Percentiles rank a stretch among this genome's conserved stretches.
Conservation (phyloP, 2,797 vertebrate genomes). For the Sebastes hubbsi region DNA sequence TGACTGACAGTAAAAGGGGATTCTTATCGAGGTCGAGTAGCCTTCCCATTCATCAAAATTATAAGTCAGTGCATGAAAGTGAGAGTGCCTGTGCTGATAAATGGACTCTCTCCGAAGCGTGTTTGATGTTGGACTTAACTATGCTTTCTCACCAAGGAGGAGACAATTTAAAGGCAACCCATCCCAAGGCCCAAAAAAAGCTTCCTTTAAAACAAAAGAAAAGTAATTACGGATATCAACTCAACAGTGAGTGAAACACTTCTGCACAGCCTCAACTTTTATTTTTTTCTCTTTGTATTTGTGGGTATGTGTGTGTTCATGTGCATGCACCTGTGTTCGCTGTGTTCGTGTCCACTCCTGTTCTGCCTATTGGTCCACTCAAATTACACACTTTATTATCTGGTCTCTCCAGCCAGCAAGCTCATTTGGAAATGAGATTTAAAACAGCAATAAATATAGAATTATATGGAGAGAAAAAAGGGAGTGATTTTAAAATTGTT, state of each 20-base stretch:
- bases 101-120: constrained; percentile 42
- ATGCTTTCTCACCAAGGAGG: constrained; percentile 23
- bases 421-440: constrained; percentile 76
- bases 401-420: constrained; percentile 64
- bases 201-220: constrained; percentile 62
- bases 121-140: constrained; percentile 65
- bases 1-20: constrained; percentile 56
- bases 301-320: not conserved
- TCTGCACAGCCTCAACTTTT: constrained; percentile 21
- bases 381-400: constrained; percentile 73
- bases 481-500: constrained; percentile 62
- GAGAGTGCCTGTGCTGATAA: constrained; percentile 54
- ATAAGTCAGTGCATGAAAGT: constrained; percentile 51
- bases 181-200: constrained; percentile 11
- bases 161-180: constrained; percentile 40
- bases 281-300: not conserved
- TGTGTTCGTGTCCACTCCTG: constrained; percentile 38
- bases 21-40: constrained; percentile 54
- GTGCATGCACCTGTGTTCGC: constrained; percentile 41
- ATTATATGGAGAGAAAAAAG: constrained; percentile 22
- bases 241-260: constrained; percentile 40
- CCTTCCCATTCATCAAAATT: constrained; percentile 56
- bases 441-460: constrained; percentile 71
- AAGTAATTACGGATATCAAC: constrained; percentile 61
- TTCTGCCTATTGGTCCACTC: constrained; percentile 54